These are phyloP conservation scores for Anolis apletophallus DNA, from an alignment of 2,797 vertebrate species.

Conservation along the genomic window DNA sequence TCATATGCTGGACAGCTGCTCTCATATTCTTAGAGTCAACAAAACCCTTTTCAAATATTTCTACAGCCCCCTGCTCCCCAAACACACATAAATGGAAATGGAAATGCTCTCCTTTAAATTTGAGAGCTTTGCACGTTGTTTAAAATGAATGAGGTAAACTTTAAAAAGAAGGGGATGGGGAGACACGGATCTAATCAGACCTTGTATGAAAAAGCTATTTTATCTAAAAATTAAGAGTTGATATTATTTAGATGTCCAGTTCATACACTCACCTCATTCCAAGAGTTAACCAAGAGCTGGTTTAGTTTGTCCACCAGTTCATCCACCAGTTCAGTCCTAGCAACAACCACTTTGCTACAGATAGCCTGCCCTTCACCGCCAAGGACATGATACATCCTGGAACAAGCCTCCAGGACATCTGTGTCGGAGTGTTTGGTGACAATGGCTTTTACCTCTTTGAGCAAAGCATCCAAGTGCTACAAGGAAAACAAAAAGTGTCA, in stretches of 20 bases:
- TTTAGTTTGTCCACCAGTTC: constrained; percentile 80
- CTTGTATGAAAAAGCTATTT: neutral
- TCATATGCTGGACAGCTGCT: constrained; percentile 74
- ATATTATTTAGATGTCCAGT: neutral
- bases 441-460: constrained; percentile 80
- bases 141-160: constrained; percentile 8
- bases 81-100: constrained; percentile 14
- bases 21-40: constrained; percentile 72
- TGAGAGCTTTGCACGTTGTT: constrained; percentile 38
- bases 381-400: constrained; percentile 83
- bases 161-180: neutral
- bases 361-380: constrained; percentile 76
- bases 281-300: constrained; percentile 74
- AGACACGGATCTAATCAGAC: neutral
- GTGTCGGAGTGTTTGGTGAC: constrained; percentile 78
- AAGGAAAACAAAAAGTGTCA: constrained; percentile 35
- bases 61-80: constrained; percentile 36
- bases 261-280: constrained; percentile 59
- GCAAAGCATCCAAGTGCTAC: constrained; percentile 82
- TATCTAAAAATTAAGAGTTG: neutral
- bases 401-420: constrained; percentile 84
- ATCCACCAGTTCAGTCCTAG: constrained; percentile 82
- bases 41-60: constrained; percentile 65
- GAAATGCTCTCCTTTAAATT: constrained; percentile 35
- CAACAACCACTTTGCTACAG: constrained; percentile 68